Conservation (phyloP, 2,113 vertebrate species). For the Climacteris rufus region DNA sequence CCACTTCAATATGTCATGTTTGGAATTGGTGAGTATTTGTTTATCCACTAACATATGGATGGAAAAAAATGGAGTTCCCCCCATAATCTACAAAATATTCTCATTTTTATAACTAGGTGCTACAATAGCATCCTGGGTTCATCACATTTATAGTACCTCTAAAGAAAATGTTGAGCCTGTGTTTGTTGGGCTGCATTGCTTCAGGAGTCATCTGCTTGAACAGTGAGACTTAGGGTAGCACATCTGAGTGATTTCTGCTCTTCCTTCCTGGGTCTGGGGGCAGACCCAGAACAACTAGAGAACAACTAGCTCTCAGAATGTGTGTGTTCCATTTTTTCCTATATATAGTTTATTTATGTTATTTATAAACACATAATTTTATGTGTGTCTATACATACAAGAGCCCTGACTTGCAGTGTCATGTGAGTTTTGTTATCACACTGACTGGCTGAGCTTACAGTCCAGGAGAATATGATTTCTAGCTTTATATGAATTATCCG, state of each 20-base stretch:
- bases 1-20: constrained; percentile 67
- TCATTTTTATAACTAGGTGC: neutral
- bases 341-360: neutral
- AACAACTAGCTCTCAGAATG: neutral
- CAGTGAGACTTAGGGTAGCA: neutral
- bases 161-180: neutral
- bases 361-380: neutral
- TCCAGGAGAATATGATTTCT: neutral
- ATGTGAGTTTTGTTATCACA: neutral
- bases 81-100: neutral
- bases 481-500: neutral
- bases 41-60: neutral
- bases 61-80: neutral
- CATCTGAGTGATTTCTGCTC: neutral
- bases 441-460: neutral
- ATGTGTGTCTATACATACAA: fast-evolving
- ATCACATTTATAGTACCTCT: neutral
- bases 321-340: neutral
- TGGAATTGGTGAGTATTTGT: constrained; percentile 64
- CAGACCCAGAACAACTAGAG: too few species aligned
- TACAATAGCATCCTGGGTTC: neutral
- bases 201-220: neutral
- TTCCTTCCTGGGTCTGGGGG: neutral
- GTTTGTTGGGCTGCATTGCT: neutral
- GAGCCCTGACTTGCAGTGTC: neutral